These are phyloP conservation scores for Ceyx margarethae DNA, from an alignment of 2,113 vertebrate species.

Conservation along the genomic window DNA sequence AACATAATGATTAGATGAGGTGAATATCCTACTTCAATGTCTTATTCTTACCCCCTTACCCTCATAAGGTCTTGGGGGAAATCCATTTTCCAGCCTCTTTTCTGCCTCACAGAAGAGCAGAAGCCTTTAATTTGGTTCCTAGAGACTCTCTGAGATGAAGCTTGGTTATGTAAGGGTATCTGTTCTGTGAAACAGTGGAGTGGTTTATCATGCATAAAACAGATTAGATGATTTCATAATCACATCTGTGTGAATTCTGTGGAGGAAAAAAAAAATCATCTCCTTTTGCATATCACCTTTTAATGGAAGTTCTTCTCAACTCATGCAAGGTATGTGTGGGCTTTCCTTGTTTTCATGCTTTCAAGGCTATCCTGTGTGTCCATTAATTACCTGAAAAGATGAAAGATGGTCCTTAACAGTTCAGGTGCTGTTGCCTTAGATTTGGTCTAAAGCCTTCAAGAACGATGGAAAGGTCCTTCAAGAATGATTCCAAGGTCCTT, in stretches of 20 bases:
- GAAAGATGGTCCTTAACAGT: neutral
- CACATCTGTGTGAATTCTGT: slow-evolving; percentile 3
- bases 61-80: neutral
- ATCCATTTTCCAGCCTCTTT: neutral
- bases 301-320: neutral
- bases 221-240: slow-evolving; percentile 51
- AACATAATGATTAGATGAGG: neutral
- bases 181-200: neutral
- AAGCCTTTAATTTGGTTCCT: neutral
- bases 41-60: neutral
- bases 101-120: neutral
- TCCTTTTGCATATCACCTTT: neutral
- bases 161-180: slow-evolving; percentile 35
- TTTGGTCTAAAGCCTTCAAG: neutral
- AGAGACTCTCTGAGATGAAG: neutral
- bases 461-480: neutral
- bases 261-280: neutral
- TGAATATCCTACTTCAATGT: neutral
- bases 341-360: neutral
- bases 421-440: neutral
- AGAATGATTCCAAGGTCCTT: neutral
- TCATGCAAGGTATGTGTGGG: neutral
- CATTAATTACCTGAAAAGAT: neutral
- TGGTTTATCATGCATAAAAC: slow-evolving; percentile 50
- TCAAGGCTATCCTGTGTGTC: neutral